Conservation (phyloP, 2,113 vertebrate genomes). For the Aptenodytes forsteri region DNA sequence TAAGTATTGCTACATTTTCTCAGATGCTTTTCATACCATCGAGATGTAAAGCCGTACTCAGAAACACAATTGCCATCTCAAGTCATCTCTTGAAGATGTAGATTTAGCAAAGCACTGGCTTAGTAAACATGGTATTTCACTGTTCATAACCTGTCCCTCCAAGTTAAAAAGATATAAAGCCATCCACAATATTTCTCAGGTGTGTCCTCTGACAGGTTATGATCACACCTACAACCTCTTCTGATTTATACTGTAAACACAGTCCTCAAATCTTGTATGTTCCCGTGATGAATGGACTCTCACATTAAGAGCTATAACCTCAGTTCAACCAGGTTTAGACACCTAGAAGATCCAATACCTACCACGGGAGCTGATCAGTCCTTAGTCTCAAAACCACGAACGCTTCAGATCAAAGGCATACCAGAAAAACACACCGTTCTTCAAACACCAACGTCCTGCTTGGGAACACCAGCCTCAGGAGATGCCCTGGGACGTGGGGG, state of each 20-base stretch:
- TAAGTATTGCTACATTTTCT: background rate
- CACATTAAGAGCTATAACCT: background rate
- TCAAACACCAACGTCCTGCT: background rate
- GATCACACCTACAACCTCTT: background rate
- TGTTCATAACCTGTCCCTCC: background rate
- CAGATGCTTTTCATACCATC: background rate
- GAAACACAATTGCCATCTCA: background rate
- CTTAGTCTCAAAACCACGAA: background rate
- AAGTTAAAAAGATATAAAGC: background rate
- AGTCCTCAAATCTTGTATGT: background rate
- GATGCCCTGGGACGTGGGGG: accelerated
- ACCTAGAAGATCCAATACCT: background rate
- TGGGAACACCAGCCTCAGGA: background rate
- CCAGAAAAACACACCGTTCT: accelerated
- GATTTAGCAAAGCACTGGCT: background rate
- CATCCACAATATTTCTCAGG: background rate
- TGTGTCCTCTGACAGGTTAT: background rate
- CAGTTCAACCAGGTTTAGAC: background rate
- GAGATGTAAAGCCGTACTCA: background rate
- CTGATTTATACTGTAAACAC: background rate
- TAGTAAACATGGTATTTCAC: background rate
- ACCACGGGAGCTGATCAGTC: background rate
- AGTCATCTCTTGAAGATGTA: background rate
- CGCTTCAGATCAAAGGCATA: background rate
- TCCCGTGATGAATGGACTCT: background rate